phyloP scores from a whole-genome alignment of 2,888 invertebrate genomes.

The Tenthredo notha region DNA sequence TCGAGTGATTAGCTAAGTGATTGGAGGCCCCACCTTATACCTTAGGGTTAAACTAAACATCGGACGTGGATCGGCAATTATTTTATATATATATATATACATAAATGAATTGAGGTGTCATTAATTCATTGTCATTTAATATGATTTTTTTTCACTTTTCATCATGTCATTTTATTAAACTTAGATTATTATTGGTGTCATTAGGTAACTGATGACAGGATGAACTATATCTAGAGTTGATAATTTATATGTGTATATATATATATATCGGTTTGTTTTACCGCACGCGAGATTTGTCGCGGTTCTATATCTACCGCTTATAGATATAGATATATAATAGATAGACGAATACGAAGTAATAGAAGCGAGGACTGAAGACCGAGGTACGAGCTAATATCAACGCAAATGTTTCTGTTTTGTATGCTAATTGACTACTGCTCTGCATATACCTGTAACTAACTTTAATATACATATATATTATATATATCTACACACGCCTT shows the following conservation, averaged over 20 bases:
- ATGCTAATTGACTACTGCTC: slow-evolving; percentile 70
- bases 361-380: background rate
- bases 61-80: slow-evolving; percentile 26
- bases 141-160: background rate
- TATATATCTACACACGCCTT: background rate
- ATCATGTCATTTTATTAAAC: too few species aligned
- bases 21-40: slow-evolving; percentile 68
- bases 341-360: background rate
- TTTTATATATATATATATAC: background rate
- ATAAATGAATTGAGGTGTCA: background rate
- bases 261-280: background rate
- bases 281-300: slow-evolving; percentile 27
- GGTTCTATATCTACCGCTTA: background rate
- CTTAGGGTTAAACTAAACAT: background rate
- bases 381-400: slow-evolving; percentile 65
- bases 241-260: background rate
- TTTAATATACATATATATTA: background rate
- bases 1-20: slow-evolving; percentile 74
- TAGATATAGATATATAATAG: background rate
- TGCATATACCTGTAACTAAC: slow-evolving; percentile 61
- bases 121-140: background rate
- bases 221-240: background rate
- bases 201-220: slow-evolving; percentile 11
- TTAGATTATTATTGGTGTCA: background rate
- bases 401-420: slow-evolving; percentile 70